Conservation (phyloP, 2,113 vertebrate species). For the Larimichthys crocea region DNA sequence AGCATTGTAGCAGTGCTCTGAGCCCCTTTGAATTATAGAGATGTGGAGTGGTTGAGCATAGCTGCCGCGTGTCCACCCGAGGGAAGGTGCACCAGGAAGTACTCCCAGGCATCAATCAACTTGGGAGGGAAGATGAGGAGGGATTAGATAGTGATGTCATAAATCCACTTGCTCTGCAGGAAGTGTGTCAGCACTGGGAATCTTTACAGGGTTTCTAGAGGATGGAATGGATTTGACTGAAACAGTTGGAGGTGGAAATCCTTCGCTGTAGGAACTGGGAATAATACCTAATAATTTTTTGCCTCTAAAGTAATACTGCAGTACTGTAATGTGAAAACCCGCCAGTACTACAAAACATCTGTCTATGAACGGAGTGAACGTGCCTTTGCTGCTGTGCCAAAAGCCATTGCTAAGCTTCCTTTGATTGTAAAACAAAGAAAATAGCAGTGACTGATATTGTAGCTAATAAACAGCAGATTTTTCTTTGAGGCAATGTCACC, state of each 20-base stretch:
- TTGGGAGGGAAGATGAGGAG: constrained; percentile 58
- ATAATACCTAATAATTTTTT: constrained; percentile 70
- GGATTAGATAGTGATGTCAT: constrained; percentile 77
- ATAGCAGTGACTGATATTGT: constrained; percentile 44
- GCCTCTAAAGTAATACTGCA: constrained; percentile 52
- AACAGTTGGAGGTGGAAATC: constrained; percentile 66
- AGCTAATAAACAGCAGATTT: constrained; percentile 71
- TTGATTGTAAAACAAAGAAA: constrained; percentile 68
- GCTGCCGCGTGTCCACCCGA: constrained; percentile 58
- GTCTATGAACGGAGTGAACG: constrained; percentile 52
- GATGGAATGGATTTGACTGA: constrained; percentile 70
- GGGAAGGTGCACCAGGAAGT: constrained; percentile 69
- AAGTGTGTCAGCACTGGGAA: constrained; percentile 71
- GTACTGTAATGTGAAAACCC: constrained; percentile 61
- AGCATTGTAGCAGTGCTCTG: constrained; percentile 65
- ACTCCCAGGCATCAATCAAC: constrained; percentile 67
- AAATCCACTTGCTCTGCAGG: constrained; percentile 71
- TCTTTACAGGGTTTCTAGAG: constrained; percentile 65
- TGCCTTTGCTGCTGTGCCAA: constrained; percentile 65
- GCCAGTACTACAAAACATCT: constrained; percentile 65
- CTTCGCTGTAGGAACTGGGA: constrained; percentile 50
- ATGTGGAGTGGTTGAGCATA: constrained; percentile 59
- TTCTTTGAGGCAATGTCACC: constrained; percentile 30
- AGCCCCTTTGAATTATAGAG: constrained; percentile 77
- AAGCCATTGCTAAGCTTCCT: constrained; percentile 52